A percentile compares a stretch with the other conserved stretches of the same genome.
phyloP scores from a whole-genome alignment of 1,140 invertebrate genomes.

The Tribolium castaneum region DNA sequence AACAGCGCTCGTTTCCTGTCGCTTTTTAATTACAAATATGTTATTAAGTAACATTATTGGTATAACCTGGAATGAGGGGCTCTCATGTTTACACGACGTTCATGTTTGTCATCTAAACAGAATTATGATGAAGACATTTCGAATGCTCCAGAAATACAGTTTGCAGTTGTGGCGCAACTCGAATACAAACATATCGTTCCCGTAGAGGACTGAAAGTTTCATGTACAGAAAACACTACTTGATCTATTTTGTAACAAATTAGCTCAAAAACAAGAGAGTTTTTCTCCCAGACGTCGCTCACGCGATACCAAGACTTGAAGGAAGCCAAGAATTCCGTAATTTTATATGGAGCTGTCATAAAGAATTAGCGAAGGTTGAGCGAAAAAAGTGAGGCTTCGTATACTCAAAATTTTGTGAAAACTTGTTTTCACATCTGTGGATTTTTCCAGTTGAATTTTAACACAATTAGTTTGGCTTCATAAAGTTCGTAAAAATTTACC shows the following conservation, averaged over 20 bases:
- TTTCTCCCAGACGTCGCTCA: background rate
- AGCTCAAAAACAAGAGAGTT: background rate
- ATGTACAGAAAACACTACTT: background rate
- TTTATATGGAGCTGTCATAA: no score
- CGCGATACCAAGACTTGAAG: background rate
- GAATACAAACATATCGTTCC: background rate
- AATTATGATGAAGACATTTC: conserved; percentile 15
- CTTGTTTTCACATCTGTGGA: no score
- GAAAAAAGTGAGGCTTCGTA: no score
- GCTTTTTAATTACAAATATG: background rate
- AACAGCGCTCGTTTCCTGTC: conserved; percentile 3
- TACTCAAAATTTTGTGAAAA: no score
- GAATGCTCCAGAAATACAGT: conserved; percentile 23
- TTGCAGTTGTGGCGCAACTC: background rate
- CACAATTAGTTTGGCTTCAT: no score
- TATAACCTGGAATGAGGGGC: background rate
- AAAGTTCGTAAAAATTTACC: no score
- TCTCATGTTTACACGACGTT: conserved; percentile 6
- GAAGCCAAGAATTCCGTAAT: background rate
- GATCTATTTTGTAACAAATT: background rate
- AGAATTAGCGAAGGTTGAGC: no score
- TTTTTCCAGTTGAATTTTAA: no score
- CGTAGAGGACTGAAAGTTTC: background rate
- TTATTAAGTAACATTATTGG: conserved; percentile 3
- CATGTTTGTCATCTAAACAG: conserved; percentile 26